Evolutionary conservation across 2,888 invertebrate genomes (phyloP), one percentile per base, ranked within the genome.

Genomic region (Lepas anatifera): DNA sequence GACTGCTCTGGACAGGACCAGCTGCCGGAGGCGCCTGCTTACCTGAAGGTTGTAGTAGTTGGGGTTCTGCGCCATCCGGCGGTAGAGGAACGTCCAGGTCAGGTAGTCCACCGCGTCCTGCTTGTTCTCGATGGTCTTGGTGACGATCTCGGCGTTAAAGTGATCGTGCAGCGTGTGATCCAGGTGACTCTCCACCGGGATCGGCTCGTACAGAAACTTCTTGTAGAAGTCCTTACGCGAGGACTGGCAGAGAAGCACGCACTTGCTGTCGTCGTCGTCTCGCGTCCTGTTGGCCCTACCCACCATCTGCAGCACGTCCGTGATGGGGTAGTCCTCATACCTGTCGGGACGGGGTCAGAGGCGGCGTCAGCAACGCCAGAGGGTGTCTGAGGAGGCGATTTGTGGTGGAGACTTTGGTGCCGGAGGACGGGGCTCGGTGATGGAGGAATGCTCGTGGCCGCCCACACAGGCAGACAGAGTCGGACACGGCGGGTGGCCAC

Each of bases 21-120:
- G n/a, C n/a, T n/a, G n/a, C 83, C 99, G 98, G 68, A 98, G 87
- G 79, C 98, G 97, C 0, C 96, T 92, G 1, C 97, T 92, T 1
- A 96, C 95, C 81, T 76, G 66, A 67, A 99, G 83, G 78, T 96
- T 97, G 81, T 99, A 99, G 79, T 99, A 99, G 81, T 99, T 99
- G 0, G 99, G 99, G 83, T 99, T 99, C 83, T 98, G 97, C 1
- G 99, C 97, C 76, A 99, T 86, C 67, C 99, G 84, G 4, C 98
- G 84, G 80, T 99, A 99, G 18, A 99, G 83, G 84, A 99, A 95
- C 0, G 98, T 99, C 99, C 99, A 99, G 0, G 99, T 99, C 29
- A 99, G 84, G 78, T 99, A 99, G 83, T 99, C 99, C 0, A 99
- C 98, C 0, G 98, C 98, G 78, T 99, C 99, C 80, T 99, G 99